Evolutionary conservation across 1,140 invertebrate genomes (phyloP), one percentile per base, ranked within the genome.

Genomic region (Sarcophaga bullata): DNA sequence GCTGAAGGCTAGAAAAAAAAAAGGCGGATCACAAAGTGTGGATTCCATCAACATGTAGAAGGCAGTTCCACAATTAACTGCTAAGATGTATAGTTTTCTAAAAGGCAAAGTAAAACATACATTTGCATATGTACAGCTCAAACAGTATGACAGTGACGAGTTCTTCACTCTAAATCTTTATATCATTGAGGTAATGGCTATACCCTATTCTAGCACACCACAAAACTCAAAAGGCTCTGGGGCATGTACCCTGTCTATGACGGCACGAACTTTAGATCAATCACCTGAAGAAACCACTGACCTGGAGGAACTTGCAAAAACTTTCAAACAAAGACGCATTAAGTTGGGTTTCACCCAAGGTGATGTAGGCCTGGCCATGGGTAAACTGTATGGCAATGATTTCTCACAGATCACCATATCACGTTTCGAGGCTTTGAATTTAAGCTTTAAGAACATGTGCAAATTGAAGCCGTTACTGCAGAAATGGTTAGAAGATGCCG

Each of bases 371-470:
- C 92, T 99, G 58, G 98, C 98, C 54, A 98, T 99, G 97, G 98
- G 98, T 68, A 99, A 99, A 90, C 92, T 99, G 0, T 99, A 99
- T 89, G 98, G 98, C 72, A 99, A 99, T 90, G 98, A 99, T 90
- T 99, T 99, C 91, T 99, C 98, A 11, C 98, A 99, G 91, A 99
- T 98, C 37, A 99, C 98, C 52, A 99, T 99, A 85, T 99, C 97
- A 46, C 93, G 98, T 90, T 99, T 99, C 91, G 98, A 99, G 91
- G 98, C 98, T 0, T 92, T 99, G 47, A 99, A 99, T 91, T 92
- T 99, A 37, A 99, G 97, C 84, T 99, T 99, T 91, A 99, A 99
- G 91, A 99, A 99, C 89, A 99, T 99, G 98, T 99, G 98, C 92
- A 99, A 99, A 91, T 91, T 99, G 86, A 99, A 99, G 91, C 98